phyloP scores from a whole-genome alignment of 2,888 invertebrate genomes.

The Xylota segnis region DNA sequence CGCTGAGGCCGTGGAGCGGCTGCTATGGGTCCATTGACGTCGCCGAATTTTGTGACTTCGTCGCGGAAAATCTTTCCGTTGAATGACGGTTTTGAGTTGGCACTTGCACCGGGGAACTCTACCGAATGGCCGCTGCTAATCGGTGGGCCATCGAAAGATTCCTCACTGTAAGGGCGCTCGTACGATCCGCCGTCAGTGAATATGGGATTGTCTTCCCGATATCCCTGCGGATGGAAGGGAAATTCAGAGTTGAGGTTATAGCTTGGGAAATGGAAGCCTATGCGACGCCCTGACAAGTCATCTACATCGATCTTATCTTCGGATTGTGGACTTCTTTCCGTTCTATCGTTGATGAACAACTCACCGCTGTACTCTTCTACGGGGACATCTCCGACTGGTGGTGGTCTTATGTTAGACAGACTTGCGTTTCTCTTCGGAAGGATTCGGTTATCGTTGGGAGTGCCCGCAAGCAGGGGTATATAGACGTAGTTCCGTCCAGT shows the following conservation, averaged over 20 bases:
- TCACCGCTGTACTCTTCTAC: conserved; percentile 80
- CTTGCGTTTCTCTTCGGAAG: conserved; percentile 81
- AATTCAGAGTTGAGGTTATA: conserved; percentile 82
- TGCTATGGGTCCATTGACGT: conserved; percentile 84
- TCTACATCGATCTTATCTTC: conserved; percentile 78
- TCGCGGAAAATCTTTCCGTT: conserved; percentile 83
- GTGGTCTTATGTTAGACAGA: conserved; percentile 81
- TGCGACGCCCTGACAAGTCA: conserved; percentile 82
- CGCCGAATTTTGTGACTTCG: conserved; percentile 84
- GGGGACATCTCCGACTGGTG: conserved; percentile 79
- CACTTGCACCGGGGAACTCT: conserved; percentile 82
- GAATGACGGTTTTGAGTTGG: conserved; percentile 81
- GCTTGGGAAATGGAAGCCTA: conserved; percentile 84
- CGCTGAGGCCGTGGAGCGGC: conserved; percentile 82
- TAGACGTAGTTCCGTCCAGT: conserved; percentile 82
- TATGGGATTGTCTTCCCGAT: conserved; percentile 83
- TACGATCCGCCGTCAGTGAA: conserved; percentile 81
- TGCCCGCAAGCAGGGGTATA: conserved; percentile 80
- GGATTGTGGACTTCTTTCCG: conserved; percentile 79
- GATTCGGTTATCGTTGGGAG: conserved; percentile 64
- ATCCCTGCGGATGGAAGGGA: conserved; percentile 83
- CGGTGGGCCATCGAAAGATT: conserved; percentile 78
- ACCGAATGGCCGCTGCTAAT: conserved; percentile 79
- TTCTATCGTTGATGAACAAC: conserved; percentile 79
- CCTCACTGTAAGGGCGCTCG: conserved; percentile 82